Evolutionary conservation across 2,888 invertebrate genomes (phyloP).

Genomic region (Julus scanicus): DNA sequence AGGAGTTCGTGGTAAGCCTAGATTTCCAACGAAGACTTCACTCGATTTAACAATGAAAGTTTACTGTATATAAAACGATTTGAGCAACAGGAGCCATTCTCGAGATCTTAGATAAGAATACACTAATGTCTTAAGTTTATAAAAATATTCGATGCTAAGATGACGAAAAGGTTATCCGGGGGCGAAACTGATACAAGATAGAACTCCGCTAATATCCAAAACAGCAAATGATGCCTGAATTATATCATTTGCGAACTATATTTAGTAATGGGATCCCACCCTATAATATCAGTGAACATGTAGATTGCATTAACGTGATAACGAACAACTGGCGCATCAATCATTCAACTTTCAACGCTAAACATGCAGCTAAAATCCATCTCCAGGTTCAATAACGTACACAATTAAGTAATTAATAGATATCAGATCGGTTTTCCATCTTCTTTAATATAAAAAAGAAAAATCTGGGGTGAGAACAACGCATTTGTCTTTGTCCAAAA

Average conservation of each 20-base stretch:
- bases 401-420: background rate
- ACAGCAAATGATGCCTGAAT: slow-evolving; percentile 1
- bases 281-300: background rate
- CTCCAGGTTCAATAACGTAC: background rate
- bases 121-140: background rate
- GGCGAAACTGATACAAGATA: background rate
- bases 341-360: background rate
- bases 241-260: background rate
- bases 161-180: background rate
- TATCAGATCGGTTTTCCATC: background rate
- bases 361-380: background rate
- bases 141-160: background rate
- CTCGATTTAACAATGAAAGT: too few species aligned
- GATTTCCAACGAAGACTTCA: too few species aligned
- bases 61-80: background rate
- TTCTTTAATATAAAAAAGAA: background rate
- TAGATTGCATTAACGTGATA: background rate
- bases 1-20: too few species aligned
- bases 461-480: background rate
- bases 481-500: background rate
- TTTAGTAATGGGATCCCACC: background rate
- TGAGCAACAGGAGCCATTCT: background rate
- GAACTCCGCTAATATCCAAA: background rate
- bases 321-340: background rate
- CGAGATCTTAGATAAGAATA: background rate